Conservation (phyloP, 1,140 invertebrate genomes). For the Lepidostoma basale region DNA sequence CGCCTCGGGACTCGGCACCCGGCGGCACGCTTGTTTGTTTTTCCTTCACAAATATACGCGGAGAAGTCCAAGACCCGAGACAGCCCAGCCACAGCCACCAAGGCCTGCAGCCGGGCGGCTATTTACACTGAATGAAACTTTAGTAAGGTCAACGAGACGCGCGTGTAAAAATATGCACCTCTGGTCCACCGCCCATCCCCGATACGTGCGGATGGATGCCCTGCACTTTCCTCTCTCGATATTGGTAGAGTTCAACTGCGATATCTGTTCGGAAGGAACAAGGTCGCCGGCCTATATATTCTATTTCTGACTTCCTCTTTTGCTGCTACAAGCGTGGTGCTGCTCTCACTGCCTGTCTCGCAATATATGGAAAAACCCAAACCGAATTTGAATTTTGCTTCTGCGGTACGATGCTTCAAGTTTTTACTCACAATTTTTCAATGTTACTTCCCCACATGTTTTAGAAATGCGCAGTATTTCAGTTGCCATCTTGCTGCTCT, state of each 20-base stretch:
- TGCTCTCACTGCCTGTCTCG: neutral
- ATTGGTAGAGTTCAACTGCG: too few species aligned
- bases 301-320: conserved; percentile 43
- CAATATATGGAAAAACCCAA: too few species aligned
- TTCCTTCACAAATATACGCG: conserved; percentile 31
- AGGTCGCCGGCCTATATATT: conserved; percentile 46
- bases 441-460: too few species aligned
- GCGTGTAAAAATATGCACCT: neutral
- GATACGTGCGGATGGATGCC: neutral
- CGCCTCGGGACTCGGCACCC: conserved; percentile 4
- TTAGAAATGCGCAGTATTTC: too few species aligned
- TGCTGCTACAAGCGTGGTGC: too few species aligned
- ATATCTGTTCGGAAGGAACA: conserved; percentile 26
- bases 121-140: conserved; percentile 7
- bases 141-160: neutral
- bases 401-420: too few species aligned
- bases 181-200: neutral
- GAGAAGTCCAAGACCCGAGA: neutral
- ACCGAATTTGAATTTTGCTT: too few species aligned
- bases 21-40: conserved; percentile 18
- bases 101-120: neutral
- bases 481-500: too few species aligned
- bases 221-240: too few species aligned
- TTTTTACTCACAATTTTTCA: too few species aligned
- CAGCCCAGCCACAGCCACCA: neutral